Percentiles rank a stretch among this genome's conserved stretches.
Evolutionary conservation across 2,888 invertebrate species (phyloP).

Genomic region (Toxonevra muliebris): DNA sequence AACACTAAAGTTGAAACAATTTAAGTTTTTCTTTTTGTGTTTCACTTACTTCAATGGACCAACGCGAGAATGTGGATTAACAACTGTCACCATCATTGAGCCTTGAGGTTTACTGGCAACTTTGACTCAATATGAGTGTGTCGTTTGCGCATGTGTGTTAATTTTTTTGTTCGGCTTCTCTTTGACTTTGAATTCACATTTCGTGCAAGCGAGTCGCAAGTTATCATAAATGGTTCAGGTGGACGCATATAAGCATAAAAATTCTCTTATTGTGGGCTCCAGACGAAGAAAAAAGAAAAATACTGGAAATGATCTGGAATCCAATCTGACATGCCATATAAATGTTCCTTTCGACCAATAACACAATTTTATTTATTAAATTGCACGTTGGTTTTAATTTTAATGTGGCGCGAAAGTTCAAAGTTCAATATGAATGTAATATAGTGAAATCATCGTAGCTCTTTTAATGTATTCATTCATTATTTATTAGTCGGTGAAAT

Average conservation of each 20-base stretch:
- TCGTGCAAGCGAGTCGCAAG: too few relatives aligned
- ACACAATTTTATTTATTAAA: constrained; percentile 36
- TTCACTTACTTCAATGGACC: constrained; percentile 5
- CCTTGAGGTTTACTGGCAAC: neutral
- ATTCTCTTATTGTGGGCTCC: constrained; percentile 11
- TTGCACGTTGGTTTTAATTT: constrained; percentile 6
- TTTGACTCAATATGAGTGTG: too few relatives aligned
- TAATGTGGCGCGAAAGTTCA: too few relatives aligned
- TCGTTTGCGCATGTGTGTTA: neutral
- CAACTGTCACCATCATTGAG: constrained; percentile 28
- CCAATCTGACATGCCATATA: constrained; percentile 36
- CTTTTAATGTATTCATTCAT: too few relatives aligned
- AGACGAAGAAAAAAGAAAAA: too few relatives aligned
- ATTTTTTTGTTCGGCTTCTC: neutral
- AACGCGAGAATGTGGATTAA: constrained; percentile 36
- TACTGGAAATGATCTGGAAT: constrained; percentile 24
- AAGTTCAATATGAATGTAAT: too few relatives aligned
- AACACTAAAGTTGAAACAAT: neutral
- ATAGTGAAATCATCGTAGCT: too few relatives aligned
- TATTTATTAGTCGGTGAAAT: too few relatives aligned
- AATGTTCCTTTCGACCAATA: constrained; percentile 35
- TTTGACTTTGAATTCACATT: too few relatives aligned
- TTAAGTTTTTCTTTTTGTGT: neutral
- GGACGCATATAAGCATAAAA: neutral
- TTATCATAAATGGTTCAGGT: too few relatives aligned